Evolutionary conservation across 1,140 invertebrate species (phyloP).

Genomic region (Drosophila navojoa): DNA sequence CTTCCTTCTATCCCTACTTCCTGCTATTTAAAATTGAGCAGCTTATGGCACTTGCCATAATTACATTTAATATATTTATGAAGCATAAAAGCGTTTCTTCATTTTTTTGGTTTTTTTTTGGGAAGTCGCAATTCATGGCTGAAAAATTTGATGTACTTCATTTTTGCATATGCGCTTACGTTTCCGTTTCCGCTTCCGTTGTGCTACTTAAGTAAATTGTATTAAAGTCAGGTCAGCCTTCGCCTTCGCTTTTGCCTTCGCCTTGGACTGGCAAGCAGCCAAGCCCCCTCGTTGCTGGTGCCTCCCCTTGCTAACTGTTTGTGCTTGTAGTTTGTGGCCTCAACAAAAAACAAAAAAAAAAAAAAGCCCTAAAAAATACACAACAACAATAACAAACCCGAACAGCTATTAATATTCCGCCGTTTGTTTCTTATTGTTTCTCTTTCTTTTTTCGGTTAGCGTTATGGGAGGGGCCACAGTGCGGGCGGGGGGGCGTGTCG

Average conservation of each 20-base stretch:
- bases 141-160: constrained; percentile 5
- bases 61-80: no score
- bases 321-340: neutral
- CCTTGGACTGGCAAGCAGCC: constrained; percentile 27
- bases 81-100: no score
- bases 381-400: constrained; percentile 2
- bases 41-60: no score
- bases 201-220: constrained; percentile 34
- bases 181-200: constrained; percentile 20
- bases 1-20: no score
- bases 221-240: constrained; percentile 32
- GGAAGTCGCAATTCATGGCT: neutral
- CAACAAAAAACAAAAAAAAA: neutral
- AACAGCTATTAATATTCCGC: constrained; percentile 47
- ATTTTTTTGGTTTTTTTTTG: neutral
- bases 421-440: constrained; percentile 37
- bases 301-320: constrained; percentile 22
- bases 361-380: neutral
- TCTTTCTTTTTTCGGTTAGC: constrained; percentile 7
- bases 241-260: constrained; percentile 15
- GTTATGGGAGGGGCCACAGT: neutral
- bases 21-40: no score
- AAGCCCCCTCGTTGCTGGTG: neutral
- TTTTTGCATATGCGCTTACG: constrained; percentile 31
- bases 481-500: constrained; percentile 8